phyloP scores from a whole-genome alignment of 2,797 vertebrate genomes.

The Lepus oiostolus region DNA sequence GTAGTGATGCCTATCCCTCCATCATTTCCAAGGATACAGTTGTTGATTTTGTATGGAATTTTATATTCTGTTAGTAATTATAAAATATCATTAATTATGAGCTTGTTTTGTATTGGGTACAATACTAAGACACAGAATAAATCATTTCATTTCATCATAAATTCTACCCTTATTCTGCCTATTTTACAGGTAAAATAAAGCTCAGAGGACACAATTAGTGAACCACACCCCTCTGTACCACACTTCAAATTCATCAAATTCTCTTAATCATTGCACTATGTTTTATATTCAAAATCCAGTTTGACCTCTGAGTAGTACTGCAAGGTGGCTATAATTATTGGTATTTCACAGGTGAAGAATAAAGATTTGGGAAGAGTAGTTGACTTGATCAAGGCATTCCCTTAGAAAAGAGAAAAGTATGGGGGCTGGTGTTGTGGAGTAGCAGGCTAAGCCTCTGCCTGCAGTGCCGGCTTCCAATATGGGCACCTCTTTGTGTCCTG shows the following conservation, averaged over 20 bases:
- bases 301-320: neutral
- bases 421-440: no score
- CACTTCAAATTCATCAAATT: neutral
- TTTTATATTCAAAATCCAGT: conserved; percentile 33
- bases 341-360: conserved; percentile 58
- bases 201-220: neutral
- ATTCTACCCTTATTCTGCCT: neutral
- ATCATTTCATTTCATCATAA: neutral
- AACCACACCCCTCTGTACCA: neutral
- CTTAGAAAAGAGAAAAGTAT: conserved; percentile 13
- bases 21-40: neutral
- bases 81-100: neutral
- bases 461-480: no score
- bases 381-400: conserved; percentile 33
- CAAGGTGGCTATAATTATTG: conserved; percentile 4
- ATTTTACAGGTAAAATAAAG: neutral
- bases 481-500: no score
- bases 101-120: conserved; percentile 22
- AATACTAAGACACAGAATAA: neutral
- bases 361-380: neutral
- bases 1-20: neutral
- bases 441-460: no score
- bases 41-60: neutral
- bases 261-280: neutral
- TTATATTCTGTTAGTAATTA: conserved; percentile 21